Conservation (phyloP, 2,113 vertebrate genomes). For the Oxyura jamaicensis region DNA sequence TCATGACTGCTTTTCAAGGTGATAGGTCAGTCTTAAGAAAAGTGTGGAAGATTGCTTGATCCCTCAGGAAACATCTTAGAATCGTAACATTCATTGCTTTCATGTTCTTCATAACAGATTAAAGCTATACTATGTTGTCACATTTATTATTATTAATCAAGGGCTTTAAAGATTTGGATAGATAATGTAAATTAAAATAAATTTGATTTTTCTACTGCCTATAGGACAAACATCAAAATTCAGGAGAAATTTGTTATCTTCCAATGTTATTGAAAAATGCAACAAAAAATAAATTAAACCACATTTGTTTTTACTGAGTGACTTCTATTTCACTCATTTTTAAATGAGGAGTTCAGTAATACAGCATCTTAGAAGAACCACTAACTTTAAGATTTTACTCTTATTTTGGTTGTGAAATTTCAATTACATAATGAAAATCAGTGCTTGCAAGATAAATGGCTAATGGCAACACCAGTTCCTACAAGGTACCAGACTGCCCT, state of each 20-base stretch:
- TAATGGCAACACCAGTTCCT: not conserved
- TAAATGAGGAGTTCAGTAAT: not conserved
- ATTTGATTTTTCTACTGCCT: conserved; percentile 46
- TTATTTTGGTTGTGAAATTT: not conserved
- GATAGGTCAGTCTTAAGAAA: conserved; percentile 73
- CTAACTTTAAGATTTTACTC: not conserved
- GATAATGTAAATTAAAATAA: conserved; percentile 62
- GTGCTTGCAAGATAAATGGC: not conserved
- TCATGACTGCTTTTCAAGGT: conserved; percentile 77
- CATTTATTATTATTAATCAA: conserved; percentile 73
- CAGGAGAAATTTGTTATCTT: not conserved
- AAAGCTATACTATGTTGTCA: conserved; percentile 64
- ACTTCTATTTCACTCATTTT: not conserved
- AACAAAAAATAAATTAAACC: not conserved
- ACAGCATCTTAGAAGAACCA: not conserved
- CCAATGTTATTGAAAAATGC: not conserved
- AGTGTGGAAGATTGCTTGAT: conserved; percentile 62
- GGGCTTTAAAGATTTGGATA: conserved; percentile 68
- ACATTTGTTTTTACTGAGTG: not conserved
- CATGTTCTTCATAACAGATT: conserved; percentile 64
- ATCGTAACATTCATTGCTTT: conserved; percentile 71
- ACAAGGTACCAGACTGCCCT: not conserved
- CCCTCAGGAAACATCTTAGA: conserved; percentile 69
- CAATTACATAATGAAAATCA: not conserved
- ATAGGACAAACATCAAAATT: conserved; percentile 18